Evolutionary conservation across 2,113 vertebrate species (phyloP), one percentile per base, ranked within the genome.

Genomic region (Casuarius casuarius): DNA sequence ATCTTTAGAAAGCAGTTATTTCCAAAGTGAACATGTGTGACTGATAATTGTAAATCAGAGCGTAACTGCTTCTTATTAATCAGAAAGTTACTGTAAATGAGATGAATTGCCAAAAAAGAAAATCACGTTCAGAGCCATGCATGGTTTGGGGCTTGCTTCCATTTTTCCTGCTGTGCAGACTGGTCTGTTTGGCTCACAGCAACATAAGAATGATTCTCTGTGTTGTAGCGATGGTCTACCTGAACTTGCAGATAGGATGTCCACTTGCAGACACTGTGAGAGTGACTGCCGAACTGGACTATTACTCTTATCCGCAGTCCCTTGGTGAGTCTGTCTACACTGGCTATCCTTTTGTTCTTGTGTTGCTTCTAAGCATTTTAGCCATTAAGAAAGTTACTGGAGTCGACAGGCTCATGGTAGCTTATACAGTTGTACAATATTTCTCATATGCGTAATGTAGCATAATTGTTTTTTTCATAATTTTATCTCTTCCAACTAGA

Each of bases 11-110:
- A 89, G 5, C 3, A 7, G 10, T 61, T 81, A n/a, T 78, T 84
- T 89, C 38, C 18, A 48, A 75, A 19, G 4, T 33, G 9, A 61
- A 61, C 0, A 0, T 56, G 2, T 26, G 13, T 52, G 9, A 29
- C 23, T 63, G 21, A 38, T 25, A 67, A 23, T 3, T 71, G 7
- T 51, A 84, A 78, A 78, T 72, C 40, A 28, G 10, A 49, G 3
- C 31, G 7, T 33, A 85, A 61, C 15, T 83, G 2, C 70, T 85
- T 35, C 33, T 71, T 46, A 74, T 28, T 54, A 59, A 48, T 14
- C 42, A 65, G 31, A 3, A 89, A 48, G 4, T 81, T 89, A 86
- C 92, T 21, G 19, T 67, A 87, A 74, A 51, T 10, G 74, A n/a
- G 8, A 6, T 25, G 15, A 59, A 12, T 56, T 81, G 13, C 6